Evolutionary conservation across 2,113 vertebrate genomes (phyloP), one percentile per base, ranked within the genome.

Genomic region (Pangasianodon hypophthalmus): DNA sequence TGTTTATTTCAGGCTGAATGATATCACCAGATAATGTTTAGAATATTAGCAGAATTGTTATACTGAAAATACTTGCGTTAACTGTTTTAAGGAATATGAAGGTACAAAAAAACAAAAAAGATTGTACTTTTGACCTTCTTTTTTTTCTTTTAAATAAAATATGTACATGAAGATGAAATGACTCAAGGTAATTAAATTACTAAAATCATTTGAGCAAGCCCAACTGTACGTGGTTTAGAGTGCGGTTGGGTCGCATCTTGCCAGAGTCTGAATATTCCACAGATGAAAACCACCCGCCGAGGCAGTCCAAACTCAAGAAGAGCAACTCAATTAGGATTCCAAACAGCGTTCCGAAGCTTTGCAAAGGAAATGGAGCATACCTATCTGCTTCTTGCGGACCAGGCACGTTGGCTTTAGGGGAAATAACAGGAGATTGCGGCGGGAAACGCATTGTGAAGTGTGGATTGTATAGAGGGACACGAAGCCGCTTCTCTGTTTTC

Each of bases 241-340:
- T 77, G 88, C 37, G 83, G 88, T 89, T 60, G 46, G 37, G 52
- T 83, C n/a, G 82, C 48, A 16, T 79, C 87, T 58, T 16, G 67
- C 84, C 80, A 84, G 46, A 77, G 80, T 75, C 71, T 6, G 46
- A 69, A 90, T 84, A 67, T 84, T 84, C 21, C 79, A 26, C 54
- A 84, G 84, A 87, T 91, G 84, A 90, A 92, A 88, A 62, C 86
- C 90, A 82, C 41, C 46, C 52, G 37, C 79, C 83, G 84, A 48
- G 75, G 50, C 19, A 56, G 9, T 69, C 29, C 56, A 13, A 90
- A 52, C 73, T 86, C 79, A 50, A 82, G 84, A 93, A 92, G 94
- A 96, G 94, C 92, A 94, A 87, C 89, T 93, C 94, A 95, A 95
- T 96, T 95, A 95, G 95, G 94, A 96, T 95, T 95, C 94, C 91